Evolutionary conservation across 2,113 vertebrate species (phyloP).

Genomic region (Xenus cinereus): DNA sequence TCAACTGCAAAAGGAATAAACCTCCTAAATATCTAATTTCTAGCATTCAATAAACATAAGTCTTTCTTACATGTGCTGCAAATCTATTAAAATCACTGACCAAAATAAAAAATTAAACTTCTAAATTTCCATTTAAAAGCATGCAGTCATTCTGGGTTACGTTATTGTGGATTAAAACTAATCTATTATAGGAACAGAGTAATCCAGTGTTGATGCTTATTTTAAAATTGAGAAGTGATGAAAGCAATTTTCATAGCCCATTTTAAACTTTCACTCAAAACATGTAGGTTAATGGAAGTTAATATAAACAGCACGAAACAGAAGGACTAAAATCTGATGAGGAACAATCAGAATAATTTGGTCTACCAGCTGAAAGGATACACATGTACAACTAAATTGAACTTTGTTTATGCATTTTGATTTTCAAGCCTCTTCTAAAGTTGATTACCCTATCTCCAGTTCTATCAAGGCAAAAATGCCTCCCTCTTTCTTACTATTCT

Average conservation of each 20-base stretch:
- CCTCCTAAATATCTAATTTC: neutral
- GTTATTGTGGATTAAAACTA: constrained; percentile 72
- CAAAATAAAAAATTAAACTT: constrained; percentile 50
- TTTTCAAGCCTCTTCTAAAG: constrained; percentile 51
- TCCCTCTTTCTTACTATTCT: constrained; percentile 1
- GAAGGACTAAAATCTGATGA: constrained; percentile 73
- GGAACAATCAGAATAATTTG: constrained; percentile 62
- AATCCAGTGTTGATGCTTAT: constrained; percentile 63
- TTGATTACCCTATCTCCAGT: constrained; percentile 25
- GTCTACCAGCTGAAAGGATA: constrained; percentile 50
- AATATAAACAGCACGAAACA: constrained; percentile 72
- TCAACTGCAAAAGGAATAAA: constrained; percentile 2
- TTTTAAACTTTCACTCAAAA: constrained; percentile 74
- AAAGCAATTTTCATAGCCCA: constrained; percentile 69
- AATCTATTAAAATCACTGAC: constrained; percentile 41
- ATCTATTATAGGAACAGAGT: constrained; percentile 66
- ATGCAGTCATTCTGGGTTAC: constrained; percentile 57
- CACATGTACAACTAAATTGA: constrained; percentile 55
- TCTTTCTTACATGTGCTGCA: neutral
- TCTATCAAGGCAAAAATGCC: neutral
- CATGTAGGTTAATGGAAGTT: constrained; percentile 77
- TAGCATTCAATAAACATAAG: neutral
- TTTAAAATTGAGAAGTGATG: constrained; percentile 72
- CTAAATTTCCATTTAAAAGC: constrained; percentile 47
- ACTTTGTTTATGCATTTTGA: constrained; percentile 60